Base-by-base conservation (phyloP, 2,113 vertebrate genomes). In the Stigmatopora argus region DNA sequence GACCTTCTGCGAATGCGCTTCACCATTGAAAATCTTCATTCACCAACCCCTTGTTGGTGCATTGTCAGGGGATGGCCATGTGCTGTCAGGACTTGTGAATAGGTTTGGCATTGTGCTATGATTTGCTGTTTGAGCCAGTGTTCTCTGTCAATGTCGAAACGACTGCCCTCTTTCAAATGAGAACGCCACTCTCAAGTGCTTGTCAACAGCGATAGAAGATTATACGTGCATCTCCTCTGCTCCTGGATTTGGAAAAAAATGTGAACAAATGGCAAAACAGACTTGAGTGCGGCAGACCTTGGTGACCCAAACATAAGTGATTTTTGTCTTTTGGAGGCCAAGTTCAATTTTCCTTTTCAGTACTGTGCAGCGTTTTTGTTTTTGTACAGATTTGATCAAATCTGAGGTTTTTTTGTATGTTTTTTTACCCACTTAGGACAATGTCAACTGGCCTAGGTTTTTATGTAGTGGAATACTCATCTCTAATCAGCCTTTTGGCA, bases 61-160 rank as follows among this genome's bases (percentile, higher is more conserved):
- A 81, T 88, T 87, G 81, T 84, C 66, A 70, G 53, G 35, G 76
- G 77, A 83, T 83, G 84, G 77, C 86, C 82, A 78, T 79, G 80
- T 83, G 79, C 83, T 67, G 81, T 84, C 80, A 82, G 77, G 70
- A 83, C 70, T 48, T 51, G 76, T 86, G 85, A 87, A 88, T 86
- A 88, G 83, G 60, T 87, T 88, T 87, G 85, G 77, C 83, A 89
- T 87, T 89, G 85, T 87, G 74, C 77, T 65, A 63, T 71, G 67
- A 85, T 80, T 75, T 85, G 82, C 83, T 74, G 78, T 87, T 84
- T 83, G 86, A 82, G 81, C 85, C 84, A 81, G 46, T 88, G 77
- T 82, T 86, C 71, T 74, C 76, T 45, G 82, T 87, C 85, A 86
- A 86, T 87, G 85, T 83, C 70, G 69, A 80, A 87, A 75, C 81